phyloP scores from a whole-genome alignment of 2,113 vertebrate genomes.

The Clarias batrachus region DNA sequence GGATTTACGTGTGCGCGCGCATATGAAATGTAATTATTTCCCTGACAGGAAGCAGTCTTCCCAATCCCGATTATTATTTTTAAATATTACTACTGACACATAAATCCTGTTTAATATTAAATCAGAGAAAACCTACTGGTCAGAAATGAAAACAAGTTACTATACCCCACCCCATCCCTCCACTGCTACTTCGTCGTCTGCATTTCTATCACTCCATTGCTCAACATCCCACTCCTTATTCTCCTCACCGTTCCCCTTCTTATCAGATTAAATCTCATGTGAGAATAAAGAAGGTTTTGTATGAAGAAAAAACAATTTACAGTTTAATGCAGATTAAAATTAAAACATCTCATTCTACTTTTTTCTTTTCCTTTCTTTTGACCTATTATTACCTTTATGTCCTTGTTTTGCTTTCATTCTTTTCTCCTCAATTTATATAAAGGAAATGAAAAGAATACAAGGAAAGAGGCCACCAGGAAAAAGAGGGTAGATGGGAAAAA shows the following conservation, averaged over 20 bases:
- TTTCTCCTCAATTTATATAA: background rate
- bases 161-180: background rate
- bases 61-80: background rate
- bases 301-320: background rate
- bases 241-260: background rate
- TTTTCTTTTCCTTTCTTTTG: background rate
- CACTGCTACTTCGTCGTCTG: background rate
- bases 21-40: background rate
- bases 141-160: background rate
- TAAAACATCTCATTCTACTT: background rate
- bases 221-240: background rate
- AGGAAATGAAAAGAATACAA: background rate
- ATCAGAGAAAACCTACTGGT: background rate
- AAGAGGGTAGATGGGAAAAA: slow-evolving; percentile 10
- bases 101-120: slow-evolving; percentile 5
- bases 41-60: slow-evolving; percentile 1
- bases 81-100: background rate
- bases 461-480: slow-evolving; percentile 4
- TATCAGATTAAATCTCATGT: background rate
- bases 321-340: slow-evolving; percentile 1
- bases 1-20: background rate
- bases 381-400: slow-evolving; percentile 9
- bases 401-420: background rate
- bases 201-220: slow-evolving; percentile 6
- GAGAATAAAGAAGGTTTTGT: background rate